Evolutionary conservation across 2,888 invertebrate species (phyloP).

Genomic region (Tenthredo amoena): DNA sequence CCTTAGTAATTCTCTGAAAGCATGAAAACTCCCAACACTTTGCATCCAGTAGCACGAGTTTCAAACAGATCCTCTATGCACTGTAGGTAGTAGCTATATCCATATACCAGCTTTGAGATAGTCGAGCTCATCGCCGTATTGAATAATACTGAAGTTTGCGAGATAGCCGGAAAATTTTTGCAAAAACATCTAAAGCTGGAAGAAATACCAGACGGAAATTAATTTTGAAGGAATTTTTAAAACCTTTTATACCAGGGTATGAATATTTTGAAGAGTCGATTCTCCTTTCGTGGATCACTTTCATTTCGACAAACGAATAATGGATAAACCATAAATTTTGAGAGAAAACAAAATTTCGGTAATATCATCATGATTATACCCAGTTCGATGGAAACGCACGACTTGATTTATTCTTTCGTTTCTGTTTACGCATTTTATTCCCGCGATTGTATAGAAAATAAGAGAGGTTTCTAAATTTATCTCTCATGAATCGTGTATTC

Average conservation of each 20-base stretch:
- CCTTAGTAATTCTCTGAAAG: neutral
- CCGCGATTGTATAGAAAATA: neutral
- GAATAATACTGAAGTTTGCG: constrained; percentile 1
- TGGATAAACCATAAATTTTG: too few species aligned
- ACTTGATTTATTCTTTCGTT: neutral
- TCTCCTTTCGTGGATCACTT: too few species aligned
- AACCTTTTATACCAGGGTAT: neutral
- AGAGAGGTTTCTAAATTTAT: neutral
- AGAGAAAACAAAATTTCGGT: too few species aligned
- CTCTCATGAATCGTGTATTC: neutral
- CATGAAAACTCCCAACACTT: neutral
- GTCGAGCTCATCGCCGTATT: neutral
- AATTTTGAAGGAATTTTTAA: neutral
- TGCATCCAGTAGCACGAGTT: constrained; percentile 1
- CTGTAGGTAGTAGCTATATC: neutral
- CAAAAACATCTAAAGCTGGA: neutral
- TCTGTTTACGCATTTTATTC: neutral
- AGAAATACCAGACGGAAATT: neutral
- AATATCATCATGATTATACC: neutral
- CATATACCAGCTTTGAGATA: neutral
- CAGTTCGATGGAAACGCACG: neutral
- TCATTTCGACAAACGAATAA: too few species aligned
- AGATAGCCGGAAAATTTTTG: neutral
- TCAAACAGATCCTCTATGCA: neutral
- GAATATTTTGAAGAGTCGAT: neutral